Evolutionary conservation across 2,888 invertebrate genomes (phyloP).

Genomic region (Pollenia griseotomentosa): DNA sequence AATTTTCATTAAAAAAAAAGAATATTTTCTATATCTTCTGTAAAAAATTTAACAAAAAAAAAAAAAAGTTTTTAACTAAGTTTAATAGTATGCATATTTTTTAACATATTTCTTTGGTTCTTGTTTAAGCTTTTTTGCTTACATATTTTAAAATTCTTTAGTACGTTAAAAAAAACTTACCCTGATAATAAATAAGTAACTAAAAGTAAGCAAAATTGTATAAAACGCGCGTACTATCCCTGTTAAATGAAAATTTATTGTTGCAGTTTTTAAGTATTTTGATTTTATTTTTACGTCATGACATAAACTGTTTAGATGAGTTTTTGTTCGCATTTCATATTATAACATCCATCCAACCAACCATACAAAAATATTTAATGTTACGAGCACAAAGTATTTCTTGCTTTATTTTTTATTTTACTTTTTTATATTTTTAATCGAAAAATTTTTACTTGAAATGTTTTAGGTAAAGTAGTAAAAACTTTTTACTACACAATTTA

Average conservation of each 20-base stretch:
- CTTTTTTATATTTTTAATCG: constrained; percentile 71
- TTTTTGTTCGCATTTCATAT: constrained; percentile 77
- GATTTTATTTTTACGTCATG: constrained; percentile 82
- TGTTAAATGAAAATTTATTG: constrained; percentile 77
- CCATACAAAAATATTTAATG: constrained; percentile 34
- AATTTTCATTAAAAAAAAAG: no score
- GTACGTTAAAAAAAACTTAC: no score
- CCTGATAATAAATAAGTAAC: background rate
- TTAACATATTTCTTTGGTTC: no score
- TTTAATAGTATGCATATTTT: no score
- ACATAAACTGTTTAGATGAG: constrained; percentile 83
- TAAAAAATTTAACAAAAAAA: no score
- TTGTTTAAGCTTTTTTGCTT: no score
- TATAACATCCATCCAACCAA: constrained; percentile 16
- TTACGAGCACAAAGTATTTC: constrained; percentile 49
- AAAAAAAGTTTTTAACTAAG: no score
- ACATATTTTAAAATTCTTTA: no score
- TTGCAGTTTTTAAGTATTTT: constrained; percentile 82
- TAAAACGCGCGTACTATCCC: constrained; percentile 48
- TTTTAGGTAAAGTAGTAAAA: constrained; percentile 74
- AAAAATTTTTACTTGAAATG: constrained; percentile 71
- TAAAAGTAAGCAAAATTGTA: constrained; percentile 39
- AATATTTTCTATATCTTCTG: no score
- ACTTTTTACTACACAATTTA: constrained; percentile 73
- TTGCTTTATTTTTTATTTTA: constrained; percentile 18